Conservation (phyloP, 2,113 vertebrate genomes). For the Microcebus ravelobensis region DNA sequence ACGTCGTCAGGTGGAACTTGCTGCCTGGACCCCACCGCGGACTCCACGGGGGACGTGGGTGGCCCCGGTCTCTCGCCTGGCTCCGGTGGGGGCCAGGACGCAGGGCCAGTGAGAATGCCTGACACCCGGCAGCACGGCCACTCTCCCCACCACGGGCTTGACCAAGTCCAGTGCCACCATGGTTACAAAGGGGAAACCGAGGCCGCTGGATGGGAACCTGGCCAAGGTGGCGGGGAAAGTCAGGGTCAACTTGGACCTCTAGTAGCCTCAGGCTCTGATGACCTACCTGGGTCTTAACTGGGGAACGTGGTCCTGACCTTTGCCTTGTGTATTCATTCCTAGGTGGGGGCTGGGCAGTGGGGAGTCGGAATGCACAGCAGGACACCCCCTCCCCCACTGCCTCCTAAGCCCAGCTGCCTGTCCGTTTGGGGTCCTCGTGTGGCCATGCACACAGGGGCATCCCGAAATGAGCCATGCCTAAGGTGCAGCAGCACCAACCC, state of each 20-base stretch:
- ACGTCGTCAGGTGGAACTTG: background rate
- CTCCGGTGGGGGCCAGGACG: background rate
- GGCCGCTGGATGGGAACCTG: too few relatives aligned
- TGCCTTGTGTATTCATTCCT: background rate
- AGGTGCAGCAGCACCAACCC: accelerated
- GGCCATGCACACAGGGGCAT: background rate
- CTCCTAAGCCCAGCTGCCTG: background rate
- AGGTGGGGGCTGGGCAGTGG: background rate
- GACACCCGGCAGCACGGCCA: accelerated
- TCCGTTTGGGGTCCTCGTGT: accelerated
- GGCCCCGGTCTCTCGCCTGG: accelerated
- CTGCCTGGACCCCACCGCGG: accelerated
- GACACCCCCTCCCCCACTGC: accelerated
- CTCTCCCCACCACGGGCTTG: accelerated
- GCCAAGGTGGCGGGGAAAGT: background rate
- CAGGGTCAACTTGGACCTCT: background rate
- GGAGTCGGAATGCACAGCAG: background rate
- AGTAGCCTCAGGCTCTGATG: background rate
- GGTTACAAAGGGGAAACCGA: background rate
- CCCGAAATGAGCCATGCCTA: background rate
- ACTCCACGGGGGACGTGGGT: accelerated
- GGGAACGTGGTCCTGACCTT: background rate
- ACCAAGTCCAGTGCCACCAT: accelerated
- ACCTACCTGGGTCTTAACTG: background rate
- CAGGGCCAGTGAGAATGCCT: accelerated